Evolutionary conservation across 2,888 invertebrate species (phyloP).

Genomic region (Drosophila atripex): DNA sequence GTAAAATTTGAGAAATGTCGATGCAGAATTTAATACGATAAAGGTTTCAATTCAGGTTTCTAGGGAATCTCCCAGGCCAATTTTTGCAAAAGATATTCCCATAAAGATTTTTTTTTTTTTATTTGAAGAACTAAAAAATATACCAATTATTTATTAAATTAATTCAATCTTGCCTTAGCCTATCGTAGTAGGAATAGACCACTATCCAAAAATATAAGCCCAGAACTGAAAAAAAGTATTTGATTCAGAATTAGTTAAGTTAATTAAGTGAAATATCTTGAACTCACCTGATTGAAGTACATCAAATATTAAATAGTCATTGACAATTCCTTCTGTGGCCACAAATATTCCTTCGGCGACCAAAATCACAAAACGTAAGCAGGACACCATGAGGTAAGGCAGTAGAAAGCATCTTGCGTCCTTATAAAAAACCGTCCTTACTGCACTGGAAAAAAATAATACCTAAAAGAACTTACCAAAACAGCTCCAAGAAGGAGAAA

Average conservation of each 20-base stretch:
- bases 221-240: conserved; percentile 39
- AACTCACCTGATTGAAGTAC: conserved; percentile 40
- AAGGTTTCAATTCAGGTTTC: too few relatives aligned
- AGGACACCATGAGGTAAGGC: conserved; percentile 53
- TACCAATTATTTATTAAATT: neutral
- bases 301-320: conserved; percentile 60
- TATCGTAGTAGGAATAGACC: conserved; percentile 57
- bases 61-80: neutral
- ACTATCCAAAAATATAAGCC: conserved; percentile 62
- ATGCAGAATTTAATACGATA: too few relatives aligned
- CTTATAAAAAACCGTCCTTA: conserved; percentile 18
- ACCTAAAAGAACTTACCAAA: conserved; percentile 34
- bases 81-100: too few relatives aligned
- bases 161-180: neutral
- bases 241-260: neutral
- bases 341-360: conserved; percentile 42
- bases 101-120: neutral
- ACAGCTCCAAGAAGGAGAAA: conserved; percentile 53
- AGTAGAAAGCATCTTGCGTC: conserved; percentile 41
- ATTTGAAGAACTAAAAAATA: neutral
- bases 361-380: conserved; percentile 45
- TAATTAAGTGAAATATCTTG: neutral
- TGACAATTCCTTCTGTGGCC: conserved; percentile 33
- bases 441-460: neutral
- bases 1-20: neutral